Evolutionary conservation across 2,888 invertebrate genomes (phyloP), one percentile per base, ranked within the genome.

Genomic region (Drosophila anceps): DNA sequence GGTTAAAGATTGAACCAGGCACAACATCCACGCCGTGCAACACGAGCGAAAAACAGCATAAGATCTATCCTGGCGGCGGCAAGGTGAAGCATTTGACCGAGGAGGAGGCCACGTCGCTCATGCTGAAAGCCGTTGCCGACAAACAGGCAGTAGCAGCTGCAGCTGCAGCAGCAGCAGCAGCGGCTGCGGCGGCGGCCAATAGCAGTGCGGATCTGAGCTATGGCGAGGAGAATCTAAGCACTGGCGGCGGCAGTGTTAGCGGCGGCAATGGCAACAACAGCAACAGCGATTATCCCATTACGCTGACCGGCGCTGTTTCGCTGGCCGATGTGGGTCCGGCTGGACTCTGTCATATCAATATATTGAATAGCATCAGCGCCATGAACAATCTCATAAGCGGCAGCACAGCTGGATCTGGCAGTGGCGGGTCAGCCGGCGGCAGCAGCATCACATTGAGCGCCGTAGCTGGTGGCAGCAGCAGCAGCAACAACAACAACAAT

Each of bases 371-470:
- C 85, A 92, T 92, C 67, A 92, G 91, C 78, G 92, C 92, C 76
- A 92, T 93, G 91, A 92, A 90, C 55, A 92, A 88, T 76, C 82
- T 92, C 65, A 92, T 92, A 39, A 91, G 92, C 66, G 90, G 91
- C 50, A 91, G 82, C 67, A 88, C 57, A 12, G 27, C 83, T 35
- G 46, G 63, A 20, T 66, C 50, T 20, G 46, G 67, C 20, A 8
- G 44, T 9, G 74, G 82, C 59, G 27, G 39, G 4, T 33, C 54
- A 12, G 82, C 76, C 20, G 76, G 69, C 5, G 54, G 37, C 10
- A 73, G 82, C 58, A 20, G 41, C 24, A 29, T 48, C 20, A 82
- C 77, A 29, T 29, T 69, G 9, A 64, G 43, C 24, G 15, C 39
- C 8, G 59, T 33, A 37, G 79, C 73, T 48, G 83, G 78, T 60